Percentiles rank a stretch among this genome's conserved stretches.
phyloP scores from a whole-genome alignment of 2,797 vertebrate species.

The Strix occidentalis region DNA sequence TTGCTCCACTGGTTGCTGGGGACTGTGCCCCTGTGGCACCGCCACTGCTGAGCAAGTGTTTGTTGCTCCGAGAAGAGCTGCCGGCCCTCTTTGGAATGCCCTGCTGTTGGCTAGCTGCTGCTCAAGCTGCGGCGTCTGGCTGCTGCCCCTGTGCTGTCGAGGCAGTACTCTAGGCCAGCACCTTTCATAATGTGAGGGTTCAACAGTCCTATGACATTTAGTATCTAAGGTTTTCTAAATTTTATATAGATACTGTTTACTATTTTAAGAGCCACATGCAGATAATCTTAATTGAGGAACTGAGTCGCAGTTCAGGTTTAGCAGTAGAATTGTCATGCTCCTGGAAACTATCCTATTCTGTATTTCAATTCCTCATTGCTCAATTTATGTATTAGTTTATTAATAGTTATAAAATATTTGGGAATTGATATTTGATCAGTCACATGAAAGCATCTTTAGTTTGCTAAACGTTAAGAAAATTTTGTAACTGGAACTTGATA shows the following conservation, averaged over 20 bases:
- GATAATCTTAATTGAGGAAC: background rate
- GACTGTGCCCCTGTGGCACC: background rate
- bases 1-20: background rate
- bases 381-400: background rate
- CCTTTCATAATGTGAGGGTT: background rate
- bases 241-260: background rate
- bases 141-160: fast-evolving
- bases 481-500: background rate
- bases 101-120: background rate
- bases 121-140: background rate
- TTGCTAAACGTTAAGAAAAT: background rate
- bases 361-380: background rate
- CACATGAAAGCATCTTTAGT: background rate
- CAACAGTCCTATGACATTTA: background rate
- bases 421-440: background rate
- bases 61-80: background rate
- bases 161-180: background rate
- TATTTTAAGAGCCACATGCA: background rate
- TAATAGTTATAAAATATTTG: background rate
- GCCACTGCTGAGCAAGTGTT: background rate
- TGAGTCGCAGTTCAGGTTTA: background rate
- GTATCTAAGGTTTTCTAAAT: background rate
- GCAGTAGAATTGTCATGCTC: background rate
- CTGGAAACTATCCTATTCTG: background rate
- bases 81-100: background rate